phyloP scores from a whole-genome alignment of 2,797 vertebrate genomes.

The Malacoraja senta region DNA sequence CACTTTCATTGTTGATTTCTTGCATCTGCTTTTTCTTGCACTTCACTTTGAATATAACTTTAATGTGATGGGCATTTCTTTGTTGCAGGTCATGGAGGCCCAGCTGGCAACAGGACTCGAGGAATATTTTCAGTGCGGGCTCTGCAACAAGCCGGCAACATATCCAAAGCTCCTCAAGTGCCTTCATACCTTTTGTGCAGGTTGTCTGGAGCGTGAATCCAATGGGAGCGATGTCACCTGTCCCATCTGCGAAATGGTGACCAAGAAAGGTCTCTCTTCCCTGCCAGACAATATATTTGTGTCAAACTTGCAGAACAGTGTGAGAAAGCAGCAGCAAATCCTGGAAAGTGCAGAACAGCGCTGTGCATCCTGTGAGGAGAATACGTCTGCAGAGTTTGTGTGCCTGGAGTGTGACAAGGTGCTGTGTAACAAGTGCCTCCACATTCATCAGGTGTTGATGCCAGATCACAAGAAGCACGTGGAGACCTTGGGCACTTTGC shows the following conservation, averaged over 20 bases:
- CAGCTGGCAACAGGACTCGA: not conserved
- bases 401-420: slow-evolving; percentile 26
- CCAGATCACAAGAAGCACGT: not conserved
- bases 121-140: not conserved
- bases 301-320: not conserved
- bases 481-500: slow-evolving; percentile 3
- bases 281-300: slow-evolving; percentile 15
- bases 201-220: not conserved
- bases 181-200: slow-evolving; percentile 28
- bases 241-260: slow-evolving; percentile 13
- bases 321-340: slow-evolving; percentile 12
- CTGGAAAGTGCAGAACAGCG: not conserved
- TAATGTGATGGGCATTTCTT: not conserved
- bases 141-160: not conserved
- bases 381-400: not conserved
- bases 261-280: not conserved
- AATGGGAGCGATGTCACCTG: not conserved
- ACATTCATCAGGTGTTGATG: not conserved
- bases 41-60: no score
- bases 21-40: no score
- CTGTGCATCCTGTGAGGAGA: not conserved
- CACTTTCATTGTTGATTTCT: no score
- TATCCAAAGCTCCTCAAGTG: not conserved
- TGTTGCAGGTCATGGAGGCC: slow-evolving; percentile 21
- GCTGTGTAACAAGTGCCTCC: not conserved